Base-by-base conservation (phyloP, 1,140 invertebrate genomes). In the Parasteatoda tepidariorum region DNA sequence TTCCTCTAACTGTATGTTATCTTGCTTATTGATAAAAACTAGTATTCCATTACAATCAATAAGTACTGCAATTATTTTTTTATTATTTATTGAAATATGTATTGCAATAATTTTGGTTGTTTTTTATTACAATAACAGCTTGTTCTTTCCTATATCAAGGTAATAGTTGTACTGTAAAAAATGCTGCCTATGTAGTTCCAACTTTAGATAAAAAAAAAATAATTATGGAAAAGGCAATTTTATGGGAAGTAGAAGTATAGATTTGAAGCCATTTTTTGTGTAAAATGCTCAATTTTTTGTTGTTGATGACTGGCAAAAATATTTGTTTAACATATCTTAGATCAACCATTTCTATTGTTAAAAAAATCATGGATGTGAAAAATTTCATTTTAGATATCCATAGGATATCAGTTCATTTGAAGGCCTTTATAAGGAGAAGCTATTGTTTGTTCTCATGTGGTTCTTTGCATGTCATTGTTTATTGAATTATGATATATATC, bases 241-340 rank as follows among this genome's bases (percentile, higher is more conserved):
- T 68, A 79, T 68, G 62, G 76, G 68, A 67, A 34, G 76, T 79
- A 79, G 76, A 68, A n/a, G 26, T 79, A 24, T 79, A 79, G 76
- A 30, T 64, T 64, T 59, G 68, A 79, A 48, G 62, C 41, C 41
- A 68, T 79, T 68, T n/a, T 74, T 78, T 79, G 57, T 79, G 76
- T 79, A 68, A 57, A 68, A 55, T 79, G 76, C 76, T 79, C 76
- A 79, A 79, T 68, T 79, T 75, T 79, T 26, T 68, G 76, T 68
- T 79, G 76, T 79, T 79, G 76, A 79, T 54, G 54, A 24, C 38
- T 59, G 30, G 28, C 34, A 78, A 66, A 48, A 57, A 48, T 54
- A 26, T 66, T 75, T 62, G 38, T 61, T 78, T 78, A 78, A 22
- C 74, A 78, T 78, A 78, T 78, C 74, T 78, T 57, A 78, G 74